Evolutionary conservation across 64 coral and sea anemone genomes (phyloP).

Genomic region (Actinia equina): DNA sequence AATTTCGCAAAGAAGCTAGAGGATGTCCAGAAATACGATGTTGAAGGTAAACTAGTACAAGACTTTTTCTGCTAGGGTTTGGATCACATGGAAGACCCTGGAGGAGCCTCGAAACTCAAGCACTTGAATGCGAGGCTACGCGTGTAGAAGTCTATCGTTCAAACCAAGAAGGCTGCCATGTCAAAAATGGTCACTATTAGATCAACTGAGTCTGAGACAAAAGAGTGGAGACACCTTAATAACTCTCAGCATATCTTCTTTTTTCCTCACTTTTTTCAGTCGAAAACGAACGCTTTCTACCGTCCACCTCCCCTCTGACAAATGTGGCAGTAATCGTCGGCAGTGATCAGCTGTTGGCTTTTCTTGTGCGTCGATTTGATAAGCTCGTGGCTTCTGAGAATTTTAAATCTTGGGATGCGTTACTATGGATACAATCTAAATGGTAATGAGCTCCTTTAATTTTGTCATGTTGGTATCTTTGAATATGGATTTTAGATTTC

Average conservation of each 20-base stretch:
- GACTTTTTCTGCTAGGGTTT: too few relatives aligned
- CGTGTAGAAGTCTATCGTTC: too few relatives aligned
- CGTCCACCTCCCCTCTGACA: constrained; percentile 48
- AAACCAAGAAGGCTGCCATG: too few relatives aligned
- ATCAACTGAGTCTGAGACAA: too few relatives aligned
- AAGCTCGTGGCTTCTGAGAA: constrained; percentile 65
- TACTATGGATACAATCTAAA: constrained; percentile 79
- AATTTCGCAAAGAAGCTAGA: not conserved
- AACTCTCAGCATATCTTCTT: too few relatives aligned
- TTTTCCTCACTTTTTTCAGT: constrained; percentile 30
- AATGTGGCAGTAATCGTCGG: constrained; percentile 72
- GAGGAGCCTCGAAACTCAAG: too few relatives aligned
- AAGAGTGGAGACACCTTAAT: too few relatives aligned
- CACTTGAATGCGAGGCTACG: too few relatives aligned
- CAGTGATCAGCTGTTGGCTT: constrained; percentile 58
- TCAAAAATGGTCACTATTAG: too few relatives aligned
- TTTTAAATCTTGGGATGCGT: constrained; percentile 82
- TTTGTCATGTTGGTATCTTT: not conserved
- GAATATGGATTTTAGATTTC: not conserved
- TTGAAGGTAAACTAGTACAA: not conserved
- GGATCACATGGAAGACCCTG: too few relatives aligned
- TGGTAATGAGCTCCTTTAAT: constrained; percentile 31
- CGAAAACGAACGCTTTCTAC: constrained; percentile 56
- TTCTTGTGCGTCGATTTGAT: constrained; percentile 87
- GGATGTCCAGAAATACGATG: not conserved